phyloP scores from a whole-genome alignment of 2,888 invertebrate genomes.

The Erebia ligea region DNA sequence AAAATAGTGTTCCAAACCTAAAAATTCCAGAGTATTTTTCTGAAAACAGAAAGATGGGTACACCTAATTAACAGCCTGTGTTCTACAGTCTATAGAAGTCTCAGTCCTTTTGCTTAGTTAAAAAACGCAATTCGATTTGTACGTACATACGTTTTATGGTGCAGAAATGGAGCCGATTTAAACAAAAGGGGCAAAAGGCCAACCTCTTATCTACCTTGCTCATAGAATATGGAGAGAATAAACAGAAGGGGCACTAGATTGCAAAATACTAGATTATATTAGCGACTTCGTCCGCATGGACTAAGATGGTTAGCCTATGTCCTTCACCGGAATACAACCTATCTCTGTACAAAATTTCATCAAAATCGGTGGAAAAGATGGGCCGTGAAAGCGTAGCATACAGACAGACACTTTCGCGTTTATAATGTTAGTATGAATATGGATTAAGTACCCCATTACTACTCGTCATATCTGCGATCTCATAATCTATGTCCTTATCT shows the following conservation, averaged over 20 bases:
- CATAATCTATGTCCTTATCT: constrained; percentile 47
- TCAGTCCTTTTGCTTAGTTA: constrained; percentile 51
- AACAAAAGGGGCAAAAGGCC: constrained; percentile 20
- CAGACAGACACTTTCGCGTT: too few species aligned
- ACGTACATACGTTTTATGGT: constrained; percentile 50
- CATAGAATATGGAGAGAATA: constrained; percentile 24
- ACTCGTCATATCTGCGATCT: not conserved
- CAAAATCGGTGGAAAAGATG: too few species aligned
- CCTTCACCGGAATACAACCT: too few species aligned
- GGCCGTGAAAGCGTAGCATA: too few species aligned
- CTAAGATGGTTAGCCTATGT: too few species aligned
- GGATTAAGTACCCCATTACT: not conserved
- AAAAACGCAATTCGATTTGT: constrained; percentile 62
- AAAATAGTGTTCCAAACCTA: too few species aligned
- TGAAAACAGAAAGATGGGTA: not conserved
- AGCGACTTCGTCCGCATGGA: too few species aligned
- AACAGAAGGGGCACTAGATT: not conserved
- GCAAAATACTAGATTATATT: too few species aligned
- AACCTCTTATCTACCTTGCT: constrained; percentile 31
- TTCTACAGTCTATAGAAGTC: constrained; percentile 13
- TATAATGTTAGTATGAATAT: too few species aligned
- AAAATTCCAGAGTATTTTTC: too few species aligned
- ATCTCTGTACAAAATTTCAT: too few species aligned
- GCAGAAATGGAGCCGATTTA: constrained; percentile 34
- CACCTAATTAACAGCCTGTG: constrained; percentile 22